Percentiles rank a stretch among this genome's conserved stretches.
These are phyloP conservation scores for Apolygus lucorum DNA, from an alignment of 1,140 invertebrate genomes.

Conservation along the genomic window DNA sequence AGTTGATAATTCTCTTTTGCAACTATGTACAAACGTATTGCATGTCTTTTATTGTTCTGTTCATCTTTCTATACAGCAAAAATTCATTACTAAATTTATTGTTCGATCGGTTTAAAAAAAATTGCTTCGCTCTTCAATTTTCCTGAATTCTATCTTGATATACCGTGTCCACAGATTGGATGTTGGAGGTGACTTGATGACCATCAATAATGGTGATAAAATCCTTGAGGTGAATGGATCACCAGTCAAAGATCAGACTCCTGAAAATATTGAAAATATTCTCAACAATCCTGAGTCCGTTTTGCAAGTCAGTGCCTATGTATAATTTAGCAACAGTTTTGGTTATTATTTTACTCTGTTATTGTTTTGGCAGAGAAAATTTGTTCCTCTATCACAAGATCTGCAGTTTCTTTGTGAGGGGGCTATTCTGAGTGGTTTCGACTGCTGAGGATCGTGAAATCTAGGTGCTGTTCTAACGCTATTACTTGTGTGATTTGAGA, in stretches of 20 bases:
- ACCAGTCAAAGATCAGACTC: slow-evolving; percentile 66
- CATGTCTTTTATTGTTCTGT: background rate
- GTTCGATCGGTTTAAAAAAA: background rate
- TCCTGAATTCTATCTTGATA: background rate
- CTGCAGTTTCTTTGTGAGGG: no score
- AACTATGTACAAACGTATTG: background rate
- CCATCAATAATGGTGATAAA: slow-evolving; percentile 78
- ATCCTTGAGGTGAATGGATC: slow-evolving; percentile 88
- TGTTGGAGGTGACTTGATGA: slow-evolving; percentile 67
- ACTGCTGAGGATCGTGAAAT: no score
- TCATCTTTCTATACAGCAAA: background rate
- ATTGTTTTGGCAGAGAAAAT: background rate
- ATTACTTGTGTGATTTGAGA: no score
- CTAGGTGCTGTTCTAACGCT: no score
- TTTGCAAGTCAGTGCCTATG: slow-evolving; percentile 50
- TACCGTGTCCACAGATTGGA: slow-evolving; percentile 70
- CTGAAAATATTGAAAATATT: slow-evolving; percentile 67
- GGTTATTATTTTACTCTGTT: slow-evolving; percentile 26
- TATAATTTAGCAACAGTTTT: background rate
- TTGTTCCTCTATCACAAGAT: no score
- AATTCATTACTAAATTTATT: background rate
- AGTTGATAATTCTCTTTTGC: slow-evolving; percentile 17
- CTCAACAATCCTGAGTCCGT: slow-evolving; percentile 62
- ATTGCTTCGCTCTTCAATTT: background rate
- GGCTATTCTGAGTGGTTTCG: no score